Evolutionary conservation across 2,888 invertebrate species (phyloP).

Genomic region (Lordiphosa fenestrarum): DNA sequence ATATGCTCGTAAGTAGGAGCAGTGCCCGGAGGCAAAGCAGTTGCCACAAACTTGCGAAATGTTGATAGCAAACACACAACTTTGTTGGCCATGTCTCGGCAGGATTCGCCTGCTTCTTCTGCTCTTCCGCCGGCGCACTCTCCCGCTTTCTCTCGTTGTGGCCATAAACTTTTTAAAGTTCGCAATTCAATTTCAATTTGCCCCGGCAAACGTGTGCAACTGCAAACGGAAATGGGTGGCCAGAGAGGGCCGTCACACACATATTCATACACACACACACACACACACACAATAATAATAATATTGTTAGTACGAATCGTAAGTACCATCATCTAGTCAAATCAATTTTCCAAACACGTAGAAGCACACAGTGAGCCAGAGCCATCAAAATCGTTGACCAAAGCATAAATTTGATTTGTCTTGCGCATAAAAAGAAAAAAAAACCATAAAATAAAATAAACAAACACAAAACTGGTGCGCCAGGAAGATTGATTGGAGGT

Average conservation of each 20-base stretch:
- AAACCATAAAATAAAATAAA: constrained; percentile 32
- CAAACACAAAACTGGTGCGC: constrained; percentile 12
- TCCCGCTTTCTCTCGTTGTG: constrained; percentile 28
- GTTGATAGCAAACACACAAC: constrained; percentile 15
- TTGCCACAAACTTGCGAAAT: constrained; percentile 9
- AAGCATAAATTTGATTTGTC: constrained; percentile 72
- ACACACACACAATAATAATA: constrained; percentile 51
- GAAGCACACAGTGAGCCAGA: constrained; percentile 18
- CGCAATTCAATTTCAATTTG: constrained; percentile 74
- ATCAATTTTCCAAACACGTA: constrained; percentile 71
- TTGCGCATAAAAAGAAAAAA: constrained; percentile 45
- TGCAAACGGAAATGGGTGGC: constrained; percentile 29
- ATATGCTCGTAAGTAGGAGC: constrained; percentile 3
- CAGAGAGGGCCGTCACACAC: neutral
- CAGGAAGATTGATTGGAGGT: constrained; percentile 9
- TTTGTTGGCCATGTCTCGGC: constrained; percentile 6
- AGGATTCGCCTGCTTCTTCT: constrained; percentile 4
- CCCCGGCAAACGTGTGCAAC: constrained; percentile 36
- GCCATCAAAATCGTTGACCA: constrained; percentile 57
- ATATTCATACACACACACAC: constrained; percentile 1
- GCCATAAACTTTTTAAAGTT: constrained; percentile 70
- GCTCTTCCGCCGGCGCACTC: constrained; percentile 14
- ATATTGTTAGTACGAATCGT: constrained; percentile 38
- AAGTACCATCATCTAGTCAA: constrained; percentile 22
- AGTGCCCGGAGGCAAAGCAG: constrained; percentile 8